Base-by-base conservation (phyloP, 2,888 invertebrate genomes). In the Dione juno region DNA sequence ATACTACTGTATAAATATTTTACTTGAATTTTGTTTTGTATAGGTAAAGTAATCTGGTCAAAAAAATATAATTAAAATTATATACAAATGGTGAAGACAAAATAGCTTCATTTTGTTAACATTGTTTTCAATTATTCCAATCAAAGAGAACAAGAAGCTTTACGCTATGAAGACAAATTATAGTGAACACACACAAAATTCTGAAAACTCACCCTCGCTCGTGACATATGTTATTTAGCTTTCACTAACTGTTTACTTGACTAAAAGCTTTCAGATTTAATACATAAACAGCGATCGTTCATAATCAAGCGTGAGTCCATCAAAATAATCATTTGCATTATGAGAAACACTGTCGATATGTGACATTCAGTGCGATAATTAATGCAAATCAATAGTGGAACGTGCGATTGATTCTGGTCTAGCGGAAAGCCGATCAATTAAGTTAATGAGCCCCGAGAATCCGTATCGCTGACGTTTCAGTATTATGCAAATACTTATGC, bases 381-480 rank as follows among this genome's bases (percentile, higher is more conserved):
- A 92, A 93, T 92, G 91, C 88, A 92, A 92, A 92, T 91, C 90
- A 89, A 88, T 89, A 87, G 87, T 83, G 79, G 88, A 83, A 87
- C 88, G 89, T 90, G 87, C 86, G 86, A 87, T 86, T 87, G 89
- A 88, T 88, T 87, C 87, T 82, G 84, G 84, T 82, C 87, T 86
- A 86, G 85, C 84, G 86, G 88, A 86, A 88, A 90, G 89, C 91
- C 87, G 91, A 92, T 92, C 90, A 92, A 92, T 92, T 92, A 92
- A 86, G 88, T 83, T 91, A 91, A 93, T 92, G 90, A 92, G 90
- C 88, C 87, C 79, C 82, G 84, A 84, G 88, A 84, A 86, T 85
- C 86, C 85, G 86, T 89, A 89, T 88, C 84, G 88, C 88, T 88
- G 90, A 89, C 88, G 87, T 88, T 88, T 86, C 85, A 84, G 86